phyloP scores from a whole-genome alignment of 2,888 invertebrate species.

The Cheilosia variabilis region DNA sequence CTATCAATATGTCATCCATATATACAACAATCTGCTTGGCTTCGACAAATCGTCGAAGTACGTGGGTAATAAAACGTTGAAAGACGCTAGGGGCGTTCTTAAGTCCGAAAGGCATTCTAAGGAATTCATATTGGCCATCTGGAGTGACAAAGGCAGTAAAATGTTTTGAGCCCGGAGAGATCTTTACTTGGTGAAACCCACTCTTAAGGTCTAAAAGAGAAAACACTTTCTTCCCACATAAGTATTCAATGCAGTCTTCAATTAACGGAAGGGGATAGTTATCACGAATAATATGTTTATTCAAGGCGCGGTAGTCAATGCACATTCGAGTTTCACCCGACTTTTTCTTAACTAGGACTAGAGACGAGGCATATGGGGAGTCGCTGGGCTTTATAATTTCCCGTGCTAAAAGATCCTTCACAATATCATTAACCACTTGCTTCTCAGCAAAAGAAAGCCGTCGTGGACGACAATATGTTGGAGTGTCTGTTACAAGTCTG shows the following conservation, averaged over 20 bases:
- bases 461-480: constrained; percentile 8
- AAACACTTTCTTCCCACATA: not conserved
- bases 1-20: constrained; percentile 58
- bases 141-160: constrained; percentile 14
- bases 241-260: constrained; percentile 11
- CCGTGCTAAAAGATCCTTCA: constrained; percentile 4
- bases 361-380: not conserved
- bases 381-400: constrained; percentile 11
- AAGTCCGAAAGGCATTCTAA: not conserved
- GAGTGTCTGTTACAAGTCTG: not conserved
- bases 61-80: not conserved
- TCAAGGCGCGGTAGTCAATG: constrained; percentile 1
- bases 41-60: not conserved
- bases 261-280: constrained; percentile 1
- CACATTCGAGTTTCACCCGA: constrained; percentile 4
- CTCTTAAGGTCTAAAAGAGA: constrained; percentile 1
- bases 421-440: not conserved
- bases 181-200: constrained; percentile 3
- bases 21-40: constrained; percentile 31
- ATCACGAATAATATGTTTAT: not conserved
- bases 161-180: not conserved
- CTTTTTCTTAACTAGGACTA: not conserved
- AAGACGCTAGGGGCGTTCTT: constrained; percentile 1
- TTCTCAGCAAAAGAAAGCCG: constrained; percentile 16
- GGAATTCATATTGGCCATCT: constrained; percentile 1